Conservation (phyloP, 2,797 vertebrate genomes). For the Pempheris klunzingeri region DNA sequence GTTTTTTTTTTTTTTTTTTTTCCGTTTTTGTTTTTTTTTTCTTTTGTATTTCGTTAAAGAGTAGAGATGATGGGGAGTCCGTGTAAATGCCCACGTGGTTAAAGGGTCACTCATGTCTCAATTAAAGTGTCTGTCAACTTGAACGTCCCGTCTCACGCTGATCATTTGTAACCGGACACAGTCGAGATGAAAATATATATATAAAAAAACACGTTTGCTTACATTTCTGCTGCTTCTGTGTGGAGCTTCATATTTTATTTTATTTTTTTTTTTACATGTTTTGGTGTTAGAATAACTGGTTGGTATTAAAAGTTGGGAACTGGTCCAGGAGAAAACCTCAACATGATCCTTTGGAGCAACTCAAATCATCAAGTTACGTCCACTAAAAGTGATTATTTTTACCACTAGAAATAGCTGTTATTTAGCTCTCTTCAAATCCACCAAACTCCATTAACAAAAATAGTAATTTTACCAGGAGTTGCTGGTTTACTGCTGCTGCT, state of each 20-base stretch:
- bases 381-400: no score
- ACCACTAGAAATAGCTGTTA: no score
- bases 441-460: no score
- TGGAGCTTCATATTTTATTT: conserved; percentile 4
- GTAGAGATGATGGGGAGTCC: conserved; percentile 78
- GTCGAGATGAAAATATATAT: neutral
- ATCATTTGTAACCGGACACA: conserved; percentile 29
- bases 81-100: conserved; percentile 81
- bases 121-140: conserved; percentile 86
- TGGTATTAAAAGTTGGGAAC: no score
- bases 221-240: neutral
- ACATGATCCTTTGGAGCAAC: no score
- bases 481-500: no score
- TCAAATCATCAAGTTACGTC: no score
- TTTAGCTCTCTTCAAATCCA: no score
- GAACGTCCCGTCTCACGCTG: conserved; percentile 11
- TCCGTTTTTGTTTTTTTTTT: conserved; percentile 66
- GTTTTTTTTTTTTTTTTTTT: conserved; percentile 59
- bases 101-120: conserved; percentile 81
- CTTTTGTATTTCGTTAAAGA: conserved; percentile 79
- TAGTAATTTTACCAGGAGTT: no score
- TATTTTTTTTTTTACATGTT: no score
- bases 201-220: neutral
- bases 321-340: no score
- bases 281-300: no score